Conservation (phyloP, 1,140 invertebrate species). For the Micrasema minimum region DNA sequence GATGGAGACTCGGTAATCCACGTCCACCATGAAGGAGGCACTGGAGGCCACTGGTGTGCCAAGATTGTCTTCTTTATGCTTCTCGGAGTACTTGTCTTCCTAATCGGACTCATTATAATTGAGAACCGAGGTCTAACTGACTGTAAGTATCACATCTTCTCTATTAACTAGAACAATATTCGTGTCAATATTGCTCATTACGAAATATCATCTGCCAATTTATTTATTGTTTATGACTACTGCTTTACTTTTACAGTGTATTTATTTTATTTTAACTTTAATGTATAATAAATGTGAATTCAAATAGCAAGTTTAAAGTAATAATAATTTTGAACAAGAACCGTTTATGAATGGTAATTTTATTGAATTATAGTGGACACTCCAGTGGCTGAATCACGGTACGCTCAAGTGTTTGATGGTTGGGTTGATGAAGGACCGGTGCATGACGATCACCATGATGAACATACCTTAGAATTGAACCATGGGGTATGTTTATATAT, state of each 20-base stretch:
- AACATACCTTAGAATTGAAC: constrained; percentile 64
- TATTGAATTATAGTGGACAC: constrained; percentile 72
- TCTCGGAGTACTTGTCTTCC: constrained; percentile 74
- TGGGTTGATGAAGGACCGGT: constrained; percentile 78
- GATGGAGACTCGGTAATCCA: constrained; percentile 78
- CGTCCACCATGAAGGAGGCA: constrained; percentile 77
- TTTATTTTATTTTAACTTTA: no score
- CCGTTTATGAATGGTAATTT: no score
- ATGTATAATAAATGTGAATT: no score
- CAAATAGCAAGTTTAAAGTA: no score
- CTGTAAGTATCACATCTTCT: constrained; percentile 72
- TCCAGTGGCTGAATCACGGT: constrained; percentile 75
- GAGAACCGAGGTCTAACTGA: constrained; percentile 81
- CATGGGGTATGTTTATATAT: constrained; percentile 58
- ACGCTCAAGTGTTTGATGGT: constrained; percentile 78
- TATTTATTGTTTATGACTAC: no score
- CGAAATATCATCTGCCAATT: no score
- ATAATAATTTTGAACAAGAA: no score
- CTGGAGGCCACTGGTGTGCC: constrained; percentile 83
- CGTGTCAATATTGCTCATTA: no score
- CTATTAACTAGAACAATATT: no score
- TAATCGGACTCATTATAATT: constrained; percentile 80
- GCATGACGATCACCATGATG: constrained; percentile 68
- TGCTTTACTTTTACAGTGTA: no score
- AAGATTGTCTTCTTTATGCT: constrained; percentile 84